A percentile compares a stretch with the other conserved stretches of the same genome.
Conservation (phyloP, 64 coral and sea anemone genomes). For the Stichodactyla mertensii region DNA sequence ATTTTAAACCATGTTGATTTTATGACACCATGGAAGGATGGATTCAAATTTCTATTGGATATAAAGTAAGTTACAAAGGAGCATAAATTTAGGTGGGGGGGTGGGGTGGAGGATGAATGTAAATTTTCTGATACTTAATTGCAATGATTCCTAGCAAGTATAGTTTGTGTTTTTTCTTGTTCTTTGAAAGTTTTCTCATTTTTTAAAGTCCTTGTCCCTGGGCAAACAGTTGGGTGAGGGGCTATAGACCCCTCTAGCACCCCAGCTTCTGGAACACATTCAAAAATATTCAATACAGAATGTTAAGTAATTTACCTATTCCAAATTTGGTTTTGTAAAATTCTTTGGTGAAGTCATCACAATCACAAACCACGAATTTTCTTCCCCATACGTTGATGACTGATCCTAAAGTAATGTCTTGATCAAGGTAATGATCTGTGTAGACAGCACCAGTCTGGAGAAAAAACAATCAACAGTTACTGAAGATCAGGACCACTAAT, state of each 20-base stretch:
- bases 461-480: not conserved
- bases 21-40: too few relatives aligned
- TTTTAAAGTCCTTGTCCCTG: too few relatives aligned
- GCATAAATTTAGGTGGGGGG: not conserved
- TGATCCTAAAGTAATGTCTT: constrained; percentile 80
- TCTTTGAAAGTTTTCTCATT: not conserved
- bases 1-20: too few relatives aligned
- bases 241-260: too few relatives aligned
- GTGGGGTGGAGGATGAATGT: too few relatives aligned
- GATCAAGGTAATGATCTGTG: constrained; percentile 87
- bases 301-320: constrained; percentile 46
- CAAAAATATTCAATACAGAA: too few relatives aligned
- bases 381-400: constrained; percentile 94
- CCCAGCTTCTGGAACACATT: too few relatives aligned
- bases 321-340: constrained; percentile 95
- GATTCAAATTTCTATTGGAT: too few relatives aligned
- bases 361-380: constrained; percentile 82
- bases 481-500: not conserved
- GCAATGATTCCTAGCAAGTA: too few relatives aligned
- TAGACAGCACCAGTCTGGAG: constrained; percentile 88
- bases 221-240: too few relatives aligned
- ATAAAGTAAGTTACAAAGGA: too few relatives aligned
- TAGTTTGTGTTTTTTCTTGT: not conserved
- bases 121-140: too few relatives aligned
- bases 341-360: constrained; percentile 96